Base-by-base conservation (phyloP, 2,888 invertebrate genomes). In the Clepsis dumicolana region DNA sequence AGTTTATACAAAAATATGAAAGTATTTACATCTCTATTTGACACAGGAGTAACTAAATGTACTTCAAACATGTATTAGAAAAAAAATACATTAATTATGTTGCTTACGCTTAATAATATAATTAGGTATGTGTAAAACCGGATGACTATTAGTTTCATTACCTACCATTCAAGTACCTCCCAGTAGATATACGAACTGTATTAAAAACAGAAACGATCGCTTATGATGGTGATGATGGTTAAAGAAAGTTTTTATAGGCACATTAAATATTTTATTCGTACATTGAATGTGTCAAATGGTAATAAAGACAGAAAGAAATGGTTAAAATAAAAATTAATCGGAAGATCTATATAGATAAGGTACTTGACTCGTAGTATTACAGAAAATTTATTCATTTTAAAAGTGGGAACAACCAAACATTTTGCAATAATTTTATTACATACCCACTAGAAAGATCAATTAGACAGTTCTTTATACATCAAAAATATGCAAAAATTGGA, bases 1-100 rank as follows among this genome's bases (percentile, higher is more conserved):
- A 60, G 52, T 63, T 29, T 52, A 68, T 68, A 68, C 53, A 68
- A 68, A 68, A 68, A 68, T 68, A 68, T 63, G 41, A 57, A 68
- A 68, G 41, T 68, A 68, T 64, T 12, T 68, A 64, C 64, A 68
- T 41, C 24, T 44, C 41, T 48, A 62, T 70, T 67, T 70, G 60
- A 64, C 69, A 64, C 63, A 59, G 32, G 21, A 56, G 38, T 56
- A 35, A 54, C 53, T 61, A 67, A 64, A 41, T 68, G 64, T 68
- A 68, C 68, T 68, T 56, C 10, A 56, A 24, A 59, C 32, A 50
- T 29, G 14, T n/a, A 21, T 29, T 44, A 32, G 24, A 50, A 53
- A 63, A n/a, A 63, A 10, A 56, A 29, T 52, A 63, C 25, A 59
- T 57, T 38, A 62, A 56, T 68, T 59, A 68, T 59, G 52, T 41